Evolutionary conservation across 2,888 invertebrate genomes (phyloP), one percentile per base, ranked within the genome.

Genomic region (Latrodectus elegans): DNA sequence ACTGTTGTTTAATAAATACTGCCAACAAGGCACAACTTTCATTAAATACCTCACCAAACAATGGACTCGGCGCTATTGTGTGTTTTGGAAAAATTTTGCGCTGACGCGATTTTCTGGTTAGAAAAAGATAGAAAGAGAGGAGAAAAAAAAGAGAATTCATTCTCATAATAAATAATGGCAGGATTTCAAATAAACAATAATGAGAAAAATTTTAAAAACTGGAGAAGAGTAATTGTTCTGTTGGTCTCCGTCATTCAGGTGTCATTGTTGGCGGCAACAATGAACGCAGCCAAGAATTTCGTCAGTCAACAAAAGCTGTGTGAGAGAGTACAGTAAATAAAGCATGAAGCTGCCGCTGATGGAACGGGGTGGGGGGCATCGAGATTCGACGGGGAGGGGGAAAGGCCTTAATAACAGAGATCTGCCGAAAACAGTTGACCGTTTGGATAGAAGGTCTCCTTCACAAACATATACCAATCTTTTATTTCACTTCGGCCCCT

Each of bases 1-100:
- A 87, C 86, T 87, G 86, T 86, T 86, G 81, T 81, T 87, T 87
- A 77, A 77, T 81, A 81, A 87, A 87, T 73, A 73, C 86, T 53
- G 67, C 74, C 74, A 85, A 85, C 84, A 85, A 81, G 76, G 8
- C 51, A 65, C 65, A 38, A 17, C 64, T 53, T 81, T 81, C 71
- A 74, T 75, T 76, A 72, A 73, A 73, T 77, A 52, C 72, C 72
- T 11, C 71, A 15, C 15, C 67, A 14, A 12, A 85, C 55, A 79
- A 78, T 67, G 51, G 38, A 55, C 55, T 67, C 52, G 52, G 22
- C 73, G 26, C 38, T 60, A 68, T 82, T 70, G 70, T 82, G 68
- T 12, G 64, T 10, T 60, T 60, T 60, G 60, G 60, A 38, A 38
- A 38, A 38, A 38, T 38, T 38, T 38, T 38, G 38, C 6, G 38